Base-by-base conservation (phyloP, 2,888 invertebrate species). In the Catocala nupta region DNA sequence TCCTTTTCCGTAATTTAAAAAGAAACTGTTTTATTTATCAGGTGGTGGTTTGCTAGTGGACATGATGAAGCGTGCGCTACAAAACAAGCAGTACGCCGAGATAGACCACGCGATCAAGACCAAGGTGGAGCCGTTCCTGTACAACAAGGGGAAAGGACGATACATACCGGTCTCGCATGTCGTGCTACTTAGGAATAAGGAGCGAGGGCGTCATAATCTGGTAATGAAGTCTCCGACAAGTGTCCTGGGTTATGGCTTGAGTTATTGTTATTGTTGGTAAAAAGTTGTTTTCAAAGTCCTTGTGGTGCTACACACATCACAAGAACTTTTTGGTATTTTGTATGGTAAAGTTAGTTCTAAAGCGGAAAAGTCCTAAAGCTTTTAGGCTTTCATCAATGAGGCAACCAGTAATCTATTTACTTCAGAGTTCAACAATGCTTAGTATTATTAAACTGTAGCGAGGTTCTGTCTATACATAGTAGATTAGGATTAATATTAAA, bases 1-100 rank as follows among this genome's bases (percentile, higher is more conserved):
- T 16, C 16, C 2, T 25, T 25, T 1, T 25, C 25, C 25, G 4
- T 25, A 1, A 25, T 25, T 2, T n/a, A 2, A 16, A 16, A 16
- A 16, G 1, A 16, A 25, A 25, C 1, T 25, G 4, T 25, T 3
- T 25, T 25, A 3, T 25, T 25, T 25, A 25, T 10, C 45, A 96
- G 98, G 99, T 70, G 98, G 98, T 34, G 99, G 99, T 59, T 95
- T 98, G n/a, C 90, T 99, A 33, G 98, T 99, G 8, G 98, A 98
- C 82, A 96, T 98, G 95, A 98, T 98, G 97, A 98, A 98, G 87
- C 94, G 98, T 73, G 98, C 98, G 0, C 95, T 97, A 1, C 98
- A 98, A 83, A 98, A 97, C 73, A 98, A 98, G 86, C 98, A 98
- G 84, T 98, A 96, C 80, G 97, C 98, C 0, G 98, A 99, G 90